These are phyloP conservation scores for Microctonus aethiopoides DNA, from an alignment of 2,888 invertebrate species.

Conservation along the genomic window DNA sequence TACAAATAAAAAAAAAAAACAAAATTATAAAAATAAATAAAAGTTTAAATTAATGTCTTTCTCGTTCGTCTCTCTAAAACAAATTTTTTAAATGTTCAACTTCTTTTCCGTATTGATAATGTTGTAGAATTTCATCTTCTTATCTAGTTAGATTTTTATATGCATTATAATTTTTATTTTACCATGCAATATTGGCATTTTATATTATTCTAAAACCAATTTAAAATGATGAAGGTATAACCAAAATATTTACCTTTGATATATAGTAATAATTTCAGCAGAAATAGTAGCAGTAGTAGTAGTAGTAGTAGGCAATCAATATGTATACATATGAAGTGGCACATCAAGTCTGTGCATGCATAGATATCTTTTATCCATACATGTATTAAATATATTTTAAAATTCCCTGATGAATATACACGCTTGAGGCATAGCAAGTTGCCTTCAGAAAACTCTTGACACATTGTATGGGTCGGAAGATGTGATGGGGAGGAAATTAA, in stretches of 20 bases:
- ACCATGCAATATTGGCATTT: not conserved
- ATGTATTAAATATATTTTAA: not conserved
- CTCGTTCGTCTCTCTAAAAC: no score
- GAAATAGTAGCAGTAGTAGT: no score
- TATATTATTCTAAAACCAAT: not conserved
- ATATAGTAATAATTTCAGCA: not conserved
- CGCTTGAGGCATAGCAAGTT: not conserved
- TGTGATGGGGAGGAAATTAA: slow-evolving; percentile 28
- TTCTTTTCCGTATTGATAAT: no score
- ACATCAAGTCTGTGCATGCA: not conserved
- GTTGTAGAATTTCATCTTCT: not conserved
- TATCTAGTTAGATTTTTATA: not conserved
- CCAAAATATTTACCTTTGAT: slow-evolving; percentile 20
- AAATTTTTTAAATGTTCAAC: no score
- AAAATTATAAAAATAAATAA: no score
- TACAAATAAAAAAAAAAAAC: no score
- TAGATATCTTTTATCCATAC: not conserved
- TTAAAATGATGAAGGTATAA: not conserved
- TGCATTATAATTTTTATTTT: not conserved
- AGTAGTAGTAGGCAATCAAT: not conserved
- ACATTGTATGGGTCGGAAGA: slow-evolving; percentile 2
- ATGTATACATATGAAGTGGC: not conserved
- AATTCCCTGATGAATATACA: not conserved
- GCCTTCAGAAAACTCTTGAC: slow-evolving; percentile 24
- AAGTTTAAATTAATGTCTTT: no score